Evolutionary conservation across 1,140 invertebrate species (phyloP), one percentile per base, ranked within the genome.

Genomic region (Drosophila triauraria): DNA sequence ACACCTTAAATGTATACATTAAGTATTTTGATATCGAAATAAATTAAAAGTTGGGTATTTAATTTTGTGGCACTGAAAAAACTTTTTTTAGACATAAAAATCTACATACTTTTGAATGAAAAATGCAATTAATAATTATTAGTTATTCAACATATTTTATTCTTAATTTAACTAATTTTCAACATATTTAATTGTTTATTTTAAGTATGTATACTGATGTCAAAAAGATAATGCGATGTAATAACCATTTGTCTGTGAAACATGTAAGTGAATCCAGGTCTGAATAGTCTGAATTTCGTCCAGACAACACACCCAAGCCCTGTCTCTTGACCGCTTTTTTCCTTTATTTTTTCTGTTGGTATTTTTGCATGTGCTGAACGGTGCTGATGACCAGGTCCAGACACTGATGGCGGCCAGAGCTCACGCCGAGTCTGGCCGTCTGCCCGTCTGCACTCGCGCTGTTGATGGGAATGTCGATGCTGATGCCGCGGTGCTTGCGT

Each of bases 401-500:
- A 44, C 53, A 43, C 56, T 15, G 59, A 15, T 48, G 23, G 25
- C 40, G 30, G 47, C 42, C 43, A 48, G n/a, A 48, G n/a, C 51
- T 48, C 51, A 15, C 10, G 61, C 67, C 60, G 40, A 58, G 61
- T 47, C 20, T 20, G 20, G 20, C 20, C 20, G 20, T 20, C 20
- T 20, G 20, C n/a, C 44, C 42, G 74, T 27, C 62, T 27, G 54
- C 42, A 68, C 48, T 68, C 20, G 40, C 54, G 74, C 47, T 40
- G 59, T 50, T 65, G 65, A 56, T 65, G 74, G 44, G 53, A 75
- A 44, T 53, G 59, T 56, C 61, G 65, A 56, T 65, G 74, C 59
- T 69, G 75, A 53, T 43, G 71, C 44, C 46, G 53, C 74, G 43
- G 27, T 67, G 42, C 63, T 69, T 80, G 85, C 74, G 84, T 87